Percentiles rank a stretch among this genome's conserved stretches.
phyloP scores from a whole-genome alignment of 1,140 invertebrate genomes.

The Leptinotarsa undecemlineata region DNA sequence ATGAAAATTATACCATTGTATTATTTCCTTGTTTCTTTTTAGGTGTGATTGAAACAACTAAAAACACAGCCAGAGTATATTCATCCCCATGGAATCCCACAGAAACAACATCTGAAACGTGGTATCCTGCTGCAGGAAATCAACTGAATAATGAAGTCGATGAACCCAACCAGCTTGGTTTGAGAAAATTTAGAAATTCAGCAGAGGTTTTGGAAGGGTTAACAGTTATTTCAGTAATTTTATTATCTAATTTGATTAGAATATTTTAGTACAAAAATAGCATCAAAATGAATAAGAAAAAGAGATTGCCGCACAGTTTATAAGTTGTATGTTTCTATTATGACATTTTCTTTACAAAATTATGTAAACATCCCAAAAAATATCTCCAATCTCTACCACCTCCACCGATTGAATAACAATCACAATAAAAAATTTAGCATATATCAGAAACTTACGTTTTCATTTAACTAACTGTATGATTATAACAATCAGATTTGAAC shows the following conservation, averaged over 20 bases:
- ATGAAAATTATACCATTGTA: too few relatives aligned
- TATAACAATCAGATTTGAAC: too few relatives aligned
- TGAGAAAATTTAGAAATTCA: constrained; percentile 52
- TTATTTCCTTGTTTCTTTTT: neutral
- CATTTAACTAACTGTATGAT: too few relatives aligned
- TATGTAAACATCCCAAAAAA: too few relatives aligned
- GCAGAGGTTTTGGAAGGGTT: neutral
- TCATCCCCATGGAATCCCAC: constrained; percentile 12
- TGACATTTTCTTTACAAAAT: too few relatives aligned
- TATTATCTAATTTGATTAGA: neutral
- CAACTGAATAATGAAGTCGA: constrained; percentile 62
- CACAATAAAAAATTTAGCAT: too few relatives aligned
- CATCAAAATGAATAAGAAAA: too few relatives aligned
- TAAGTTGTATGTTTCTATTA: too few relatives aligned
- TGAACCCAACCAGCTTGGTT: constrained; percentile 65
- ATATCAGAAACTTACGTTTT: too few relatives aligned
- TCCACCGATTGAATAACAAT: too few relatives aligned
- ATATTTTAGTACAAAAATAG: neutral
- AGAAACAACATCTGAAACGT: constrained; percentile 44
- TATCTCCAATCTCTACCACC: too few relatives aligned
- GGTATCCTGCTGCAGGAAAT: constrained; percentile 60
- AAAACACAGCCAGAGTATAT: constrained; percentile 9
- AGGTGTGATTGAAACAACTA: neutral
- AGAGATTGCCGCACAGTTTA: too few relatives aligned
- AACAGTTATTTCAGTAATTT: neutral